phyloP scores from a whole-genome alignment of 2,888 invertebrate species.

The Isotomurus palustris region DNA sequence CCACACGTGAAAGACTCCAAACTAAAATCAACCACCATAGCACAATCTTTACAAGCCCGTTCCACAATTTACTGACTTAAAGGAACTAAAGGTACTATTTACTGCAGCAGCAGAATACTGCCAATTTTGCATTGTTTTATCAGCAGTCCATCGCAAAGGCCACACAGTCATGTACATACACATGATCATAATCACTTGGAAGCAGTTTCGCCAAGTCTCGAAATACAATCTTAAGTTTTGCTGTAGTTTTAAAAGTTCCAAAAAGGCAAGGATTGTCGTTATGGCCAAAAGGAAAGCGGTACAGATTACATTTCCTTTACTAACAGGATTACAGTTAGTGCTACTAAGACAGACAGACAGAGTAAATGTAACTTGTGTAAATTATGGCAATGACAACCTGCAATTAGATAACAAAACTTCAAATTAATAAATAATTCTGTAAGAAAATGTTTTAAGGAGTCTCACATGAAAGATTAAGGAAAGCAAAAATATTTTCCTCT shows the following conservation, averaged over 20 bases:
- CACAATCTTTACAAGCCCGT: neutral
- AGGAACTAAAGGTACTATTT: slow-evolving; percentile 2
- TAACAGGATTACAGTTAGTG: too few relatives aligned
- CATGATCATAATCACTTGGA: neutral
- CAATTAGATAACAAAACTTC: neutral
- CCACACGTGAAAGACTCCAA: slow-evolving; percentile 43
- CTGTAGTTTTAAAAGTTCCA: neutral
- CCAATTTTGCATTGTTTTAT: slow-evolving; percentile 30
- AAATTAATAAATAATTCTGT: neutral
- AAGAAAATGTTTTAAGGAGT: neutral
- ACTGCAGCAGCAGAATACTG: slow-evolving; percentile 44
- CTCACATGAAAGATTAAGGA: neutral
- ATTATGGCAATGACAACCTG: neutral
- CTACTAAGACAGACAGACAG: slow-evolving; percentile 3
- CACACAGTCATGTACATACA: slow-evolving; percentile 5
- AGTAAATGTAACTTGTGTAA: neutral
- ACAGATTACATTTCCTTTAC: neutral
- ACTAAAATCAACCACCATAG: slow-evolving; percentile 15
- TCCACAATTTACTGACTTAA: neutral
- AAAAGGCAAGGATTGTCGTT: neutral
- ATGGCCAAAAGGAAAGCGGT: neutral
- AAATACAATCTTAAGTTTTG: neutral
- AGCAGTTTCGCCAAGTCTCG: neutral
- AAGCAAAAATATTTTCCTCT: neutral
- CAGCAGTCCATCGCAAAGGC: neutral